phyloP scores from a whole-genome alignment of 2,888 invertebrate species.

The Sylvicola cinctus region DNA sequence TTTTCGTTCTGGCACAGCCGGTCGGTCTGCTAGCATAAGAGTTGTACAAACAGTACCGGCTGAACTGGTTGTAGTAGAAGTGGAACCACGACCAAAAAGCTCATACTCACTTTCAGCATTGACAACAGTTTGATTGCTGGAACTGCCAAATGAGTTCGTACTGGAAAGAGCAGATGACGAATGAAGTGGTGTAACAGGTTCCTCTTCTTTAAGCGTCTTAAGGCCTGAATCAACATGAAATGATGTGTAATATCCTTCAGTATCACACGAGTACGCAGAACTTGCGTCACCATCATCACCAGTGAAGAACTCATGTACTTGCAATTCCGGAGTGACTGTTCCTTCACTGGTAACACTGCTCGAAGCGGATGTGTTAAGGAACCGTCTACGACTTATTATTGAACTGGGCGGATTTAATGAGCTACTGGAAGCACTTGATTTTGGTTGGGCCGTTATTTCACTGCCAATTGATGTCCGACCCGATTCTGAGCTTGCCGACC shows the following conservation, averaged over 20 bases:
- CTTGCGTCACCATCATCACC: constrained; percentile 83
- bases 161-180: constrained; percentile 39
- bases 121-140: constrained; percentile 44
- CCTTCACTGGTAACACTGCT: constrained; percentile 72
- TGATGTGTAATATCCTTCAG: constrained; percentile 94
- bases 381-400: constrained; percentile 41
- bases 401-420: constrained; percentile 53
- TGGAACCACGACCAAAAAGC: constrained; percentile 76
- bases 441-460: constrained; percentile 50
- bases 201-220: constrained; percentile 61
- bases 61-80: constrained; percentile 77
- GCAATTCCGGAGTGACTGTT: constrained; percentile 60
- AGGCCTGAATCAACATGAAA: constrained; percentile 93
- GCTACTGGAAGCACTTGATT: constrained; percentile 48
- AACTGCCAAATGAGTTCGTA: constrained; percentile 45
- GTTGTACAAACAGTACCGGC: constrained; percentile 80
- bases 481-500: constrained; percentile 85
- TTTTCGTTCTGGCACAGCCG: constrained; percentile 64
- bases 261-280: constrained; percentile 87
- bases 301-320: constrained; percentile 50
- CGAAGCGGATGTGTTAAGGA: constrained; percentile 54
- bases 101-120: constrained; percentile 78
- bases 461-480: constrained; percentile 71
- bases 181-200: constrained; percentile 51
- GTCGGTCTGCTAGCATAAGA: constrained; percentile 45